Percentiles rank a stretch among this genome's conserved stretches.
Conservation (phyloP, 2,797 vertebrate species). For the Periparus ater region DNA sequence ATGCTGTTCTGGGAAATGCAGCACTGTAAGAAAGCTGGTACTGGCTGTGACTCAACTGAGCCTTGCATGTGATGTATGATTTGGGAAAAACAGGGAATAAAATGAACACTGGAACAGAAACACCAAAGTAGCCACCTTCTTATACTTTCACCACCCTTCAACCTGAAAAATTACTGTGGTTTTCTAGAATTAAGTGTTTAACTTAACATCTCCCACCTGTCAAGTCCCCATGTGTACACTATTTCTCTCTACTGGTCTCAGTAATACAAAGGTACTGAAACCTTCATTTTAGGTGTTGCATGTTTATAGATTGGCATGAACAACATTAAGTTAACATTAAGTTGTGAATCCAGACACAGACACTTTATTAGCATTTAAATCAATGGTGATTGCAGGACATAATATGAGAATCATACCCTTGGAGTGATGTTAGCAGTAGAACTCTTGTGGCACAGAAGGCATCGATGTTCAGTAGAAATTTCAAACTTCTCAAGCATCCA, state of each 20-base stretch:
- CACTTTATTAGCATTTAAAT: not conserved
- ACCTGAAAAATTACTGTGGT: not conserved
- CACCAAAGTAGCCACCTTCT: not conserved
- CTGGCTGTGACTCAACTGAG: not conserved
- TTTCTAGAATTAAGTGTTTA: not conserved
- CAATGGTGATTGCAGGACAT: not conserved
- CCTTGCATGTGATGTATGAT: not conserved
- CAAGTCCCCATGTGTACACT: not conserved
- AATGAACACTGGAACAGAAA: not conserved
- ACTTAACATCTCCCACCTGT: not conserved
- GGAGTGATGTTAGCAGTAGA: not conserved
- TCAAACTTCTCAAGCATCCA: conserved; percentile 10
- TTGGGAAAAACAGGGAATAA: not conserved
- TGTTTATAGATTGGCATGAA: not conserved
- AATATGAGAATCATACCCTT: not conserved
- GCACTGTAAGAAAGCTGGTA: not conserved
- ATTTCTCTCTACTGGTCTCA: not conserved
- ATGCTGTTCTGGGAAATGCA: not conserved
- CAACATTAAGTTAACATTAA: not conserved
- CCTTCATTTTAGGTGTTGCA: not conserved
- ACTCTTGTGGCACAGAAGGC: not conserved
- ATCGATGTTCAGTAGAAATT: not conserved
- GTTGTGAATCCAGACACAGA: not conserved
- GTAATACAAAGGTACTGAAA: not conserved
- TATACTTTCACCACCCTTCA: not conserved